Evolutionary conservation across 1,140 invertebrate species (phyloP).

Genomic region (Drosophila melanogaster): DNA sequence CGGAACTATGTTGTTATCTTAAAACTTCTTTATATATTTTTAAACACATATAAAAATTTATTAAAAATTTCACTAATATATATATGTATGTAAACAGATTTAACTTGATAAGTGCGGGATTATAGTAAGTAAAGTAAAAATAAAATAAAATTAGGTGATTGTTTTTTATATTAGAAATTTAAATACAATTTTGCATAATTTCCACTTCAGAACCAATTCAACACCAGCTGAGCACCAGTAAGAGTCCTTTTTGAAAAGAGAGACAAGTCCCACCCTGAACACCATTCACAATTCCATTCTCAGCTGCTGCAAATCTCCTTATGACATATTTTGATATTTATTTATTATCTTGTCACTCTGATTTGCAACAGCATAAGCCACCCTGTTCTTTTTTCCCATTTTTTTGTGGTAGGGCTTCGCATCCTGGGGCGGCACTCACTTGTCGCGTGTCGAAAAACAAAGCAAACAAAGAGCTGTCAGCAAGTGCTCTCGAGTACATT

Average conservation of each 20-base stretch:
- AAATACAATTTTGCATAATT: not conserved
- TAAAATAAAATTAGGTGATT: too few species aligned
- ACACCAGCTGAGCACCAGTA: constrained; percentile 8
- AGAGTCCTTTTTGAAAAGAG: not conserved
- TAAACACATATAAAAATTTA: too few species aligned
- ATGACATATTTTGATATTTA: constrained; percentile 84
- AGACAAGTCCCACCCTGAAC: constrained; percentile 1
- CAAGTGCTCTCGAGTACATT: constrained; percentile 64
- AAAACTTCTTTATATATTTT: too few species aligned
- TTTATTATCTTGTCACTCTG: constrained; percentile 83
- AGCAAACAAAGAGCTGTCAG: constrained; percentile 74
- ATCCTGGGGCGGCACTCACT: constrained; percentile 45
- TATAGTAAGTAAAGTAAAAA: too few species aligned
- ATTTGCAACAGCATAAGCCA: constrained; percentile 71
- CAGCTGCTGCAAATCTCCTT: constrained; percentile 67
- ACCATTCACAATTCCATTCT: constrained; percentile 27
- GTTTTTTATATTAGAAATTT: too few species aligned
- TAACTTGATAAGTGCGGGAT: too few species aligned
- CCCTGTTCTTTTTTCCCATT: constrained; percentile 13
- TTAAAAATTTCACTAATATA: too few species aligned
- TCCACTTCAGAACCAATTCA: constrained; percentile 1
- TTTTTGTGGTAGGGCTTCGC: constrained; percentile 6
- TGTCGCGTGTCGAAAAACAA: constrained; percentile 66
- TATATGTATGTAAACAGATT: too few species aligned
- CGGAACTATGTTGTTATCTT: not conserved